Base-by-base conservation (phyloP, 2,888 invertebrate genomes). In the Folsomia candida region DNA sequence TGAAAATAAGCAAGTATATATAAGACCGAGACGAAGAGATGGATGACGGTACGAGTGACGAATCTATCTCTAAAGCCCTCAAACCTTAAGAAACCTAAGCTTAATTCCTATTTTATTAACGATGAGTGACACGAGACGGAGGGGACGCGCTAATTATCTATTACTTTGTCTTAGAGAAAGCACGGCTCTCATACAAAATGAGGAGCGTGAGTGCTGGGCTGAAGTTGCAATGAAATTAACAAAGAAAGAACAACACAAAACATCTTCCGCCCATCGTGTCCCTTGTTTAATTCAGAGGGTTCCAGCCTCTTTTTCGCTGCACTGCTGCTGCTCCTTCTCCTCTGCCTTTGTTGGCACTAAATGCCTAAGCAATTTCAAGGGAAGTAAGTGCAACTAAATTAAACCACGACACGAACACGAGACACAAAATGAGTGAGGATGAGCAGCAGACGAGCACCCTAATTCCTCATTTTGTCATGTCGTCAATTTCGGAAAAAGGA, bases 51-150 rank as follows among this genome's bases (percentile, higher is more conserved):
- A n/a, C n/a, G n/a, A n/a, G n/a, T n/a, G n/a, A n/a, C n/a, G n/a
- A n/a, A n/a, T n/a, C n/a, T n/a, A n/a, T n/a, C n/a, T n/a, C n/a
- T n/a, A n/a, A n/a, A n/a, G n/a, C n/a, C n/a, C n/a, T n/a, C n/a
- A n/a, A n/a, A n/a, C 9, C 47, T 47, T 9, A 11, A 11, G 9
- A 11, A 11, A 18, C 47, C 18, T 47, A 47, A 25, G 59, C 62
- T 62, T 62, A 62, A 62, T 62, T 62, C 62, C 62, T 20, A 26
- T 62, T 62, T 62, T 62, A 29, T 62, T 62, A 62, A 29, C 28
- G 62, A 62, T 62, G 62, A 62, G 62, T 62, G 62, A 62, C 62
- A 62, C 20, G 62, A 62, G 37, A 62, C 29, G 37, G 62, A 62
- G 29, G 62, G 62, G 62, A 37, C n/a, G 22, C 51, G 20, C 51